phyloP scores from a whole-genome alignment of 2,113 vertebrate genomes.

The Lampris megalopsis region DNA sequence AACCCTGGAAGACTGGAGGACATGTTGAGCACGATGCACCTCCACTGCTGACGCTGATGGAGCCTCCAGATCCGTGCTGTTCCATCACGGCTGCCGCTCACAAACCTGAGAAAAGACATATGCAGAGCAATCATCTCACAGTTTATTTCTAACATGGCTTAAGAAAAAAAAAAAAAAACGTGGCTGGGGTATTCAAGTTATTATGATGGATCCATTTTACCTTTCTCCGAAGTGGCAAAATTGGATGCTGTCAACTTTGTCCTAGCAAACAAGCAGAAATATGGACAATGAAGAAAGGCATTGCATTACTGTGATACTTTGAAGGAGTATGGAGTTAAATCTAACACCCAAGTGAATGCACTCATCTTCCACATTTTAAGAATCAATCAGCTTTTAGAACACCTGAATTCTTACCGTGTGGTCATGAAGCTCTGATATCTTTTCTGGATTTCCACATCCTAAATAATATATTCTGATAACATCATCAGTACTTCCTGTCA shows the following conservation, averaged over 20 bases:
- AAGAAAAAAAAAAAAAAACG: neutral
- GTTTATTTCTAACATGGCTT: neutral
- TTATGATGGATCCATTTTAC: conserved; percentile 67
- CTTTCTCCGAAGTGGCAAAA: conserved; percentile 93
- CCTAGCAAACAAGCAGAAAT: conserved; percentile 76
- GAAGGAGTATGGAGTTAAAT: conserved; percentile 8
- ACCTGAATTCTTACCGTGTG: conserved; percentile 86
- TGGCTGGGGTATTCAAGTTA: neutral
- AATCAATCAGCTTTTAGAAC: neutral
- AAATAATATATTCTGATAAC: conserved; percentile 97
- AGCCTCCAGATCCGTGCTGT: conserved; percentile 95
- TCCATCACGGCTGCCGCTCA: conserved; percentile 96
- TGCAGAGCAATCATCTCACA: neutral
- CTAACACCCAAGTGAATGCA: neutral
- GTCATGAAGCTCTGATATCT: conserved; percentile 92
- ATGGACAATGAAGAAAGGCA: neutral
- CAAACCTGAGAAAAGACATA: conserved; percentile 83
- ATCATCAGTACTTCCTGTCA: conserved; percentile 96
- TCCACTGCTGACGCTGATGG: conserved; percentile 91
- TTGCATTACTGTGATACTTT: neutral
- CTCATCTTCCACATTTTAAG: neutral
- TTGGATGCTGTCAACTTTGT: conserved; percentile 98
- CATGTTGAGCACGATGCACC: conserved; percentile 93
- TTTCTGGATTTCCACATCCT: conserved; percentile 92
- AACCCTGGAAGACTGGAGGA: conserved; percentile 89